Conservation (phyloP, 2,797 vertebrate species). For the Heterohyrax brucei region DNA sequence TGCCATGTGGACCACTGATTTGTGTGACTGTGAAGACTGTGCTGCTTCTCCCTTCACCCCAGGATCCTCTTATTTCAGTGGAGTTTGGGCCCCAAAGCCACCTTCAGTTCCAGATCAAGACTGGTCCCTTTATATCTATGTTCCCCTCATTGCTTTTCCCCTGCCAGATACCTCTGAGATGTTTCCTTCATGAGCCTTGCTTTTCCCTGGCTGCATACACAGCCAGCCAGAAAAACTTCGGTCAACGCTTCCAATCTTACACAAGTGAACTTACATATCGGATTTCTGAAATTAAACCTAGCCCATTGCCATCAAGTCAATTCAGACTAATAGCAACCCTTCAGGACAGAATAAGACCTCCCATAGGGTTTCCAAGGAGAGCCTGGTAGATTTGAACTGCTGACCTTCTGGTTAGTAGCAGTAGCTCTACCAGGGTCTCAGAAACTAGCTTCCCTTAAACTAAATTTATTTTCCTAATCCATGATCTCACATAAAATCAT, state of each 20-base stretch:
- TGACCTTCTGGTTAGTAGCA: too few species aligned
- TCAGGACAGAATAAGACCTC: too few species aligned
- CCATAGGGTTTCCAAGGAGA: too few species aligned
- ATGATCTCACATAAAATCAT: background rate
- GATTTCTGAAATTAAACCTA: constrained; percentile 5
- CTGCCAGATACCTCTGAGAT: background rate
- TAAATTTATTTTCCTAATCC: constrained; percentile 1
- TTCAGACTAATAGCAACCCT: too few species aligned
- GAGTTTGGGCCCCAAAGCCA: background rate
- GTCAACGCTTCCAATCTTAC: background rate
- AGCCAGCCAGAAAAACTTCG: background rate
- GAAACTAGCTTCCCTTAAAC: constrained; percentile 26
- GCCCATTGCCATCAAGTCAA: too few species aligned
- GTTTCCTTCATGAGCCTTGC: background rate
- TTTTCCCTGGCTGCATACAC: background rate
- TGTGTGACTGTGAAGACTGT: background rate
- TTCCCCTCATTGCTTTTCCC: background rate
- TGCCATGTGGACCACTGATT: background rate
- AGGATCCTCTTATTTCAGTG: background rate
- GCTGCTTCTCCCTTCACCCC: background rate
- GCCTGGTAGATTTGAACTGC: too few species aligned
- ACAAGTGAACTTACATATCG: background rate
- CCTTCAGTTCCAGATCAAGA: background rate
- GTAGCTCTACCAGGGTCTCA: background rate
- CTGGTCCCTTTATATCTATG: too few species aligned